These are phyloP conservation scores for Lepus timidus DNA, from an alignment of 2,113 vertebrate genomes.

Conservation along the genomic window DNA sequence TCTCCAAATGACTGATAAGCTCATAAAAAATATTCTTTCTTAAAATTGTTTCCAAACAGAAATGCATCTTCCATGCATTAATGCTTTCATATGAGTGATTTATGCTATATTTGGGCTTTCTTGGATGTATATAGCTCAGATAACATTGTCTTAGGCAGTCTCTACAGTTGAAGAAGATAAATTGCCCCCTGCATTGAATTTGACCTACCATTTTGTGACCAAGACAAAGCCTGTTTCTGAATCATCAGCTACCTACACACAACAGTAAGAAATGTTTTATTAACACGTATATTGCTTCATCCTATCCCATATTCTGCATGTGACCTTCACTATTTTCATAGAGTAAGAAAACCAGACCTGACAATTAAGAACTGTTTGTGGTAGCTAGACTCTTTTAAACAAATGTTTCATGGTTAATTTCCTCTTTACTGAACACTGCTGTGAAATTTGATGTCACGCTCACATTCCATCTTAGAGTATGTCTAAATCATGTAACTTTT, in stretches of 20 bases:
- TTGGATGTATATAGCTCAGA: background rate
- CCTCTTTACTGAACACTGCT: constrained; percentile 52
- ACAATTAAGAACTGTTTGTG: constrained; percentile 35
- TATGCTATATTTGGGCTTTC: background rate
- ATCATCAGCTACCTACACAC: background rate
- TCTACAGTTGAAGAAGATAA: background rate
- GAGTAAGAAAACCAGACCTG: constrained; percentile 51
- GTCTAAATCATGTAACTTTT: constrained; percentile 57
- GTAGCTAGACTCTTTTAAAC: constrained; percentile 63
- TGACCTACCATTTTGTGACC: background rate
- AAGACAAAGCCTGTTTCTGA: constrained; percentile 44
- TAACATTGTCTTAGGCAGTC: background rate
- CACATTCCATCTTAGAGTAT: constrained; percentile 45
- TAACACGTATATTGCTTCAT: constrained; percentile 61
- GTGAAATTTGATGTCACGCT: background rate
- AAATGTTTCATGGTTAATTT: constrained; percentile 68
- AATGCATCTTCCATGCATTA: background rate
- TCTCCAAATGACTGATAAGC: background rate
- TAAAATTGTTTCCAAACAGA: constrained; percentile 34
- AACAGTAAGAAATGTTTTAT: constrained; percentile 59
- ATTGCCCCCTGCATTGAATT: constrained; percentile 11
- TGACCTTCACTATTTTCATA: constrained; percentile 57
- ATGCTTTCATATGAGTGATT: background rate
- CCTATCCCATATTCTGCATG: constrained; percentile 57
- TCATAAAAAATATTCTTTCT: constrained; percentile 37